Base-by-base conservation (phyloP, 1,140 invertebrate genomes). In the Brachionus koreanus region DNA sequence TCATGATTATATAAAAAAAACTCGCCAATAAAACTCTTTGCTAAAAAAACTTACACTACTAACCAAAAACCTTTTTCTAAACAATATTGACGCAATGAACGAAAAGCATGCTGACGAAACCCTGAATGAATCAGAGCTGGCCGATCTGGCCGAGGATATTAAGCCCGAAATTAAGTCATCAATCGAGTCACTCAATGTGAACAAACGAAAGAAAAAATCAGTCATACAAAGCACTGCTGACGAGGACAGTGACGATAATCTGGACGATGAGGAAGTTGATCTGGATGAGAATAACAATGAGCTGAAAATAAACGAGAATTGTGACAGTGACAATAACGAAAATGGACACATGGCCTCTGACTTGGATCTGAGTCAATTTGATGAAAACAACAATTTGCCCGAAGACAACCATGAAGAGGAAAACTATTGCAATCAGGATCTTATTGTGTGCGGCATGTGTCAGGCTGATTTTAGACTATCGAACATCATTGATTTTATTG, bases 401-500 rank as follows among this genome's bases (percentile, higher is more conserved):
- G 75, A 46, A n/a, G 39, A 76, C 35, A 77, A 77, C 23, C 33
- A 43, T 39, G 52, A 61, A 37, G 33, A 57, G 10, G 46, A 77
- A 29, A 46, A 43, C 33, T 46, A 25, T 74, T 74, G 37, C 19
- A 74, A 74, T 13, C 69, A 82, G 37, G 82, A 82, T 37, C 10
- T 82, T 5, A 65, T 82, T 72, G 65, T 82, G 37, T 82, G 82
- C 39, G 82, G 82, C 29, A 63, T 35, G 23, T 82, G 82, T 37
- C 65, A 82, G 23, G 35, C 43, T 29, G 69, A 82, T 75, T 82
- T 82, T 33, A 69, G 72, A 63, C 33, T 82, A 0, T 82, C 65
- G 0, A 61, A 82, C 33, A 82, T 82, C 6, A 65, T 72, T 29
- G 61, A 57, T 9, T 82, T 82, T 52, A 82, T 82, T 52, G 67